These are phyloP conservation scores for Chesias legatella DNA, from an alignment of 2,888 invertebrate species.

Conservation along the genomic window DNA sequence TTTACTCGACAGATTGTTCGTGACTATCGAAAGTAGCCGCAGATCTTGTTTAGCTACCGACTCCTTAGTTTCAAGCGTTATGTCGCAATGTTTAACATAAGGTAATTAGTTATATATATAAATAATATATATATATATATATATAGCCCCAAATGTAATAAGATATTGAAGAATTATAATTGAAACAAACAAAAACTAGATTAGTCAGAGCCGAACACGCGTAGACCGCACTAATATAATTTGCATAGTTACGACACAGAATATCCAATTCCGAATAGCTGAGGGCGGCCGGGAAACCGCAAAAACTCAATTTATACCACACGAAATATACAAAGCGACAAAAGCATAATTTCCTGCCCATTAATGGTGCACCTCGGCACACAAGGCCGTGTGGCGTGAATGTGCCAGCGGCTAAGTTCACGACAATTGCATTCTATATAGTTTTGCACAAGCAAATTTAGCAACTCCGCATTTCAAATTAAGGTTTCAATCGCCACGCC, in stretches of 20 bases:
- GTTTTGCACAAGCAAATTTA: slow-evolving; percentile 53
- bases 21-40: slow-evolving; percentile 5
- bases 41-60: not conserved
- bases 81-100: no score
- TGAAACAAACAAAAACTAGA: no score
- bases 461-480: slow-evolving; percentile 49
- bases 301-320: slow-evolving; percentile 42
- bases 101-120: no score
- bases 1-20: slow-evolving; percentile 2
- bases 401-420: slow-evolving; percentile 48
- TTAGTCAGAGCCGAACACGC: slow-evolving; percentile 17
- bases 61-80: no score
- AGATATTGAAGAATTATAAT: no score
- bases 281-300: slow-evolving; percentile 39
- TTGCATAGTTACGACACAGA: slow-evolving; percentile 43
- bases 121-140: no score
- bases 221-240: slow-evolving; percentile 29
- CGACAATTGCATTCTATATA: slow-evolving; percentile 68
- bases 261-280: slow-evolving; percentile 43
- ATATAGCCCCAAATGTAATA: no score
- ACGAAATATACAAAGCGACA: slow-evolving; percentile 50
- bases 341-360: slow-evolving; percentile 70
- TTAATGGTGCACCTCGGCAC: slow-evolving; percentile 58
- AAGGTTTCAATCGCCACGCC: slow-evolving; percentile 52
- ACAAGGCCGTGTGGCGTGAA: slow-evolving; percentile 66